phyloP scores from a whole-genome alignment of 2,797 vertebrate species.

The Phrynocephalus vlangalii region DNA sequence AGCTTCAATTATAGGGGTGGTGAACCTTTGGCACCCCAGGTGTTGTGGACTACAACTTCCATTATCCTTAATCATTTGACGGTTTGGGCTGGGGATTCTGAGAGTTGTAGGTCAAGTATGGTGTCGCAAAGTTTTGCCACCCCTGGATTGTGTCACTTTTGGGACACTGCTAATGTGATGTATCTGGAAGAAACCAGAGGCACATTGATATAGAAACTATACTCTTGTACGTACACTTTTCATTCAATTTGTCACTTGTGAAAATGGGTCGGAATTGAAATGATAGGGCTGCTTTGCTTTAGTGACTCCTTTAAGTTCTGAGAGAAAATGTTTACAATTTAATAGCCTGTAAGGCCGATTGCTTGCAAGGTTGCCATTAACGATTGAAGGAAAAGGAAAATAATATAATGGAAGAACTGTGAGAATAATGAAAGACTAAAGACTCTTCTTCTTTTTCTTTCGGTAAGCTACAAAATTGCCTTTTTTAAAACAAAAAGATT shows the following conservation, averaged over 20 bases:
- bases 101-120: too few relatives aligned
- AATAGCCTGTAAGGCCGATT: neutral
- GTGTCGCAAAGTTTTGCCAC: too few relatives aligned
- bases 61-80: too few relatives aligned
- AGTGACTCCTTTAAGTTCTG: neutral
- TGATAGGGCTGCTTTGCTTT: neutral
- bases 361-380: neutral
- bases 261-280: conserved; percentile 10
- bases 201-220: neutral
- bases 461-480: neutral
- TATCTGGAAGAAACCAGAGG: neutral
- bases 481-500: conserved; percentile 12
- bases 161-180: neutral
- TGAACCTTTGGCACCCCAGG: too few relatives aligned
- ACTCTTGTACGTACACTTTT: neutral
- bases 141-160: neutral
- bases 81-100: too few relatives aligned
- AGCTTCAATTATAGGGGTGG: too few relatives aligned
- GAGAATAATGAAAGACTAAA: conserved; percentile 5
- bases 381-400: neutral
- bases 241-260: neutral
- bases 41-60: too few relatives aligned
- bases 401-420: conserved; percentile 15
- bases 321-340: conserved; percentile 1
- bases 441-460: neutral